Evolutionary conservation across 1,140 invertebrate species (phyloP).

Genomic region (Drosophila miranda): DNA sequence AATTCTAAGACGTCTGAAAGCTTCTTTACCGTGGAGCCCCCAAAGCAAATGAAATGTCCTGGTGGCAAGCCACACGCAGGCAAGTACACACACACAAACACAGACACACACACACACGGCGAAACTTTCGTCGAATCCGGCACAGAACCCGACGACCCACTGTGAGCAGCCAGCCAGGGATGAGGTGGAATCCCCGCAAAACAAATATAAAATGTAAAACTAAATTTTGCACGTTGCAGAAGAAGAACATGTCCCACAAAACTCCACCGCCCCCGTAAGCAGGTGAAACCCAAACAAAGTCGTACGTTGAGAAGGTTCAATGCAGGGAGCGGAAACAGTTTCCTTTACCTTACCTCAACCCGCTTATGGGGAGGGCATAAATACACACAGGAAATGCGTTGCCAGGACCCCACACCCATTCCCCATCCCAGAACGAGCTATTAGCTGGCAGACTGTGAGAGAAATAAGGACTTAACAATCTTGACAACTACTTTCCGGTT

Average conservation of each 20-base stretch:
- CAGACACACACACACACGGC: too few relatives aligned
- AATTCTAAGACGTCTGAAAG: constrained; percentile 72
- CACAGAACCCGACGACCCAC: constrained; percentile 16
- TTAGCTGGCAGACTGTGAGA: constrained; percentile 61
- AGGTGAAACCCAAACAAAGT: constrained; percentile 41
- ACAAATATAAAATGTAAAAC: constrained; percentile 80
- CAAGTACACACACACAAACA: too few relatives aligned
- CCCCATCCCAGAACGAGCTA: constrained; percentile 36
- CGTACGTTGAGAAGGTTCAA: constrained; percentile 38
- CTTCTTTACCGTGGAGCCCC: constrained; percentile 61
- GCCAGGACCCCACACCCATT: constrained; percentile 32
- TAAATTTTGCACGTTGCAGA: constrained; percentile 70
- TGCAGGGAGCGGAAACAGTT: constrained; percentile 50
- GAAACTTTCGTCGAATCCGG: too few relatives aligned
- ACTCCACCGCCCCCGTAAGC: background rate
- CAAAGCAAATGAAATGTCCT: constrained; percentile 6
- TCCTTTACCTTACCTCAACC: constrained; percentile 31
- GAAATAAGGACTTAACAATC: constrained; percentile 82
- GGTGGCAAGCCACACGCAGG: too few relatives aligned
- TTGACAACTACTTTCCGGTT: constrained; percentile 82
- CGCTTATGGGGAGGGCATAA: constrained; percentile 28
- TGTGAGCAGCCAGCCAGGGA: constrained; percentile 16
- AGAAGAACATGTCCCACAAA: too few relatives aligned
- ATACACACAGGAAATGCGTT: constrained; percentile 39
- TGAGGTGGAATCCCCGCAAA: constrained; percentile 36